Conservation (phyloP, 2,797 vertebrate species). For the Sus cebifrons region DNA sequence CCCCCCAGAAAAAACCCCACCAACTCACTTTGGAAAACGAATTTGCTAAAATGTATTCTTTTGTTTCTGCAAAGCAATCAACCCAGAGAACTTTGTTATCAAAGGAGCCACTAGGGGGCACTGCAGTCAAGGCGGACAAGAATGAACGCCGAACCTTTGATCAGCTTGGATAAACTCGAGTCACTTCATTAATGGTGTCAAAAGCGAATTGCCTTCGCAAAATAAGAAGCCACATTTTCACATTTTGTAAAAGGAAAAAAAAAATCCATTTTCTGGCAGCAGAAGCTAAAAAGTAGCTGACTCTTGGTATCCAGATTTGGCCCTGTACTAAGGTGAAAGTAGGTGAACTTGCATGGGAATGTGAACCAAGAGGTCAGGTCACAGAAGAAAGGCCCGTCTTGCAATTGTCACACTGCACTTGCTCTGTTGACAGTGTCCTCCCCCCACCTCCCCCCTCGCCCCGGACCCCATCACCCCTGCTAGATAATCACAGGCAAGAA, state of each 20-base stretch:
- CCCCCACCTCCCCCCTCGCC: background rate
- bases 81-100: background rate
- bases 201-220: conserved; percentile 49
- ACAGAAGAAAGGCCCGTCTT: background rate
- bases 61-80: background rate
- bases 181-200: background rate
- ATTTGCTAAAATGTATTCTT: background rate
- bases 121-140: conserved; percentile 5
- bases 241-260: background rate
- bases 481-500: background rate
- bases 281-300: conserved; percentile 62
- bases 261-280: conserved; percentile 47
- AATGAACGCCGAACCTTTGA: background rate
- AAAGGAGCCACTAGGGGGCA: conserved; percentile 65
- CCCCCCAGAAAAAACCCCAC: too few species aligned
- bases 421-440: background rate
- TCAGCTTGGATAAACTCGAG: background rate
- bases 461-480: background rate
- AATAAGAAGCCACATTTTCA: background rate
- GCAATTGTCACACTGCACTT: background rate
- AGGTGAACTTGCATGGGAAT: background rate
- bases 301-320: background rate
- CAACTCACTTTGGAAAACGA: background rate
- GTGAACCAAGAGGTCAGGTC: background rate
- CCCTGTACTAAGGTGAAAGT: background rate